Conservation (phyloP, 2,888 invertebrate species). For the Sipha maydis region DNA sequence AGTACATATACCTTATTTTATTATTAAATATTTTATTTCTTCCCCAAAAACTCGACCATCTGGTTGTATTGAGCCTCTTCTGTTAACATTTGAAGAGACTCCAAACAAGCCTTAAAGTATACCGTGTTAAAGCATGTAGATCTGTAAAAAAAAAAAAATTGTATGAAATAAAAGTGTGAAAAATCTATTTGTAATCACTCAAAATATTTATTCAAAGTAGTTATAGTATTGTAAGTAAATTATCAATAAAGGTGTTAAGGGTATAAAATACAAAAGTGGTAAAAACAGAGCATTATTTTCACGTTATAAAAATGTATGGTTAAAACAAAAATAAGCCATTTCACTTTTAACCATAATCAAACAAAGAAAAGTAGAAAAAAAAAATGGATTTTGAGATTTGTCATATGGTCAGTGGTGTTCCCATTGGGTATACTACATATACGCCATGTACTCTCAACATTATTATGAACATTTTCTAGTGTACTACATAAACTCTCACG, state of each 20-base stretch:
- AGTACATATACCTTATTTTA: slow-evolving; percentile 52
- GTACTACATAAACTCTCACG: too few species aligned
- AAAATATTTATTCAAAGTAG: neutral
- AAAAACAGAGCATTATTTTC: slow-evolving; percentile 40
- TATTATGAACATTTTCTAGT: too few species aligned
- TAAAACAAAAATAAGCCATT: neutral
- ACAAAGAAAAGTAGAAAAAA: neutral
- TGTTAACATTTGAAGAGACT: slow-evolving; percentile 80
- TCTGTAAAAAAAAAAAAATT: slow-evolving; percentile 71
- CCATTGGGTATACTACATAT: too few species aligned
- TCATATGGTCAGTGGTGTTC: neutral
- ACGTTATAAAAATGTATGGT: neutral
- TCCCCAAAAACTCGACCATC: slow-evolving; percentile 83
- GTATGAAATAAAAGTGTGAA: neutral
- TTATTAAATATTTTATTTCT: slow-evolving; percentile 67
- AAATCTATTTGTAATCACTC: neutral
- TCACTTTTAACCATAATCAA: neutral
- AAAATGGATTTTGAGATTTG: neutral
- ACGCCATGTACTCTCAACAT: too few species aligned
- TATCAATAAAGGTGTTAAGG: slow-evolving; percentile 38
- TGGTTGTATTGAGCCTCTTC: slow-evolving; percentile 81
- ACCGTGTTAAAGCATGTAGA: slow-evolving; percentile 81
- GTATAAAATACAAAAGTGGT: slow-evolving; percentile 62
- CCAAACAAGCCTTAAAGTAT: slow-evolving; percentile 84
- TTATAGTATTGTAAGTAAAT: slow-evolving; percentile 23